These are phyloP conservation scores for Anthonomus grandis DNA, from an alignment of 1,140 invertebrate species.

Conservation along the genomic window DNA sequence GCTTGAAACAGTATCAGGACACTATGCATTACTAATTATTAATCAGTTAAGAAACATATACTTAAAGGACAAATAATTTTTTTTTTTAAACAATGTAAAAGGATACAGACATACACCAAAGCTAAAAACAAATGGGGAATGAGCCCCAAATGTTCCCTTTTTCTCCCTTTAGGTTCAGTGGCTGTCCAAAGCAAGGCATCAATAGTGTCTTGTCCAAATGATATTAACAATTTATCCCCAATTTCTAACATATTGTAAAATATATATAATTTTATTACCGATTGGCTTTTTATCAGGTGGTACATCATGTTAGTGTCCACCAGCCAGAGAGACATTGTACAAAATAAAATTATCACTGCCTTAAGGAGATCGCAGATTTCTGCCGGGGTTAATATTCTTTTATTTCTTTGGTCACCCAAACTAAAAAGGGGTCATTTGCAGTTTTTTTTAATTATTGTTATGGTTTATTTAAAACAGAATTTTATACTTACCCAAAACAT, in stretches of 20 bases:
- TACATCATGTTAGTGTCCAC: slow-evolving; percentile 98
- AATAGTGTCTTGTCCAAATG: slow-evolving; percentile 97
- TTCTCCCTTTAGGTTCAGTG: slow-evolving; percentile 82
- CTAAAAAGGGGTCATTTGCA: slow-evolving; percentile 24
- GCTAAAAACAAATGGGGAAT: slow-evolving; percentile 87
- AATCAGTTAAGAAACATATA: slow-evolving; percentile 40
- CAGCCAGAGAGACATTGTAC: slow-evolving; percentile 80
- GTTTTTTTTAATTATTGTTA: neutral
- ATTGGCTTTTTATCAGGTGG: slow-evolving; percentile 97
- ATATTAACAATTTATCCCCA: slow-evolving; percentile 91
- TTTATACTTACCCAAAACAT: slow-evolving; percentile 67
- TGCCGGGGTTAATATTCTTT: slow-evolving; percentile 69
- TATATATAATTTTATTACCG: slow-evolving; percentile 98
- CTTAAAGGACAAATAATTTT: slow-evolving; percentile 2
- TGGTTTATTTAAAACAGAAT: no score
- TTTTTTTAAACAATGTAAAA: slow-evolving; percentile 49
- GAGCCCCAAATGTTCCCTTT: slow-evolving; percentile 80
- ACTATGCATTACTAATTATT: slow-evolving; percentile 78
- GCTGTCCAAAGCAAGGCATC: slow-evolving; percentile 98
- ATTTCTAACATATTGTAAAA: slow-evolving; percentile 99
- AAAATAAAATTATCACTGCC: slow-evolving; percentile 81
- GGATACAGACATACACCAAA: slow-evolving; percentile 91
- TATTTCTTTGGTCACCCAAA: slow-evolving; percentile 26
- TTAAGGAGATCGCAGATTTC: slow-evolving; percentile 97
- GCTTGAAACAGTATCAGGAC: slow-evolving; percentile 91